A percentile compares a stretch with the other conserved stretches of the same genome.
Conservation (phyloP, 2,888 invertebrate species). For the Spisula solida region DNA sequence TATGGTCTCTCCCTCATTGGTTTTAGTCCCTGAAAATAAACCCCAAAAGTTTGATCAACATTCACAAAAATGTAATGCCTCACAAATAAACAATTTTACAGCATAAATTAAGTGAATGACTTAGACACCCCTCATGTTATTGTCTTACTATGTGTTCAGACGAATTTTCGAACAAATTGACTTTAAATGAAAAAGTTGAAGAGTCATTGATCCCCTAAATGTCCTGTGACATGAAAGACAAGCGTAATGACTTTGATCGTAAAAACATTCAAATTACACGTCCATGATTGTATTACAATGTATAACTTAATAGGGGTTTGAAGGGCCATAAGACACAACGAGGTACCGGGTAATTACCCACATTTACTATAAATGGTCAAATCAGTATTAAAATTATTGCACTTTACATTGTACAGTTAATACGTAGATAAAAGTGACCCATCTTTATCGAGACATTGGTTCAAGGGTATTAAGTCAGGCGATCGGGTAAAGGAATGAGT, state of each 20-base stretch:
- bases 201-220: neutral
- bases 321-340: neutral
- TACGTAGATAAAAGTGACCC: neutral
- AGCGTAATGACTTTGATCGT: neutral
- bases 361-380: constrained; percentile 24
- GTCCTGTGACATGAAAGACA: constrained; percentile 10
- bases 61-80: too few species aligned
- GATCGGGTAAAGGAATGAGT: neutral
- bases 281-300: neutral
- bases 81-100: too few species aligned
- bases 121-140: neutral
- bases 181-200: neutral
- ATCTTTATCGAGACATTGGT: neutral
- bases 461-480: neutral
- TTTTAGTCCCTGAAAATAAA: too few species aligned
- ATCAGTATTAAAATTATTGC: constrained; percentile 14
- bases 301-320: neutral
- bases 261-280: neutral
- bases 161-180: neutral
- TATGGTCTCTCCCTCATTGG: too few species aligned
- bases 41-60: too few species aligned
- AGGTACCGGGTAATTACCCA: neutral
- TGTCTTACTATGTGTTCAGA: neutral
- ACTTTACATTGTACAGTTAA: neutral
- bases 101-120: too few species aligned